Percentiles rank a stretch among this genome's conserved stretches.
phyloP scores from a whole-genome alignment of 2,113 vertebrate species.

The Muscicapa adusta region DNA sequence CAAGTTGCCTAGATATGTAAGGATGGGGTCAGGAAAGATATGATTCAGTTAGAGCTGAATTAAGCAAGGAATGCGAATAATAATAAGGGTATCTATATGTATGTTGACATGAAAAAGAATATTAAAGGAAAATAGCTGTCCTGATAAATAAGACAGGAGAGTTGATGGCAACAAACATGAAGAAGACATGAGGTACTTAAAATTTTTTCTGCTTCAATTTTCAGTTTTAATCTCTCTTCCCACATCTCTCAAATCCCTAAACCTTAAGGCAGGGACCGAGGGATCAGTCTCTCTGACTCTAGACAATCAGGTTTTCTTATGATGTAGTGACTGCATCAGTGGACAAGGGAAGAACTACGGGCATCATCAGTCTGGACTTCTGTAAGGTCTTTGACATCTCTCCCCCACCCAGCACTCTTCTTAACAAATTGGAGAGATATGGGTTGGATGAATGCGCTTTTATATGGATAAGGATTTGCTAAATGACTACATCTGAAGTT shows the following conservation, averaged over 20 bases:
- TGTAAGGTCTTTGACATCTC: background rate
- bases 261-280: background rate
- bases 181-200: background rate
- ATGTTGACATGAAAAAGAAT: background rate
- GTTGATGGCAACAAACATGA: background rate
- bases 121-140: background rate
- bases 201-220: background rate
- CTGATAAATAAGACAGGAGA: background rate
- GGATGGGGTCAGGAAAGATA: background rate
- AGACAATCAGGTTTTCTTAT: background rate
- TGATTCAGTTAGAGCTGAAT: background rate
- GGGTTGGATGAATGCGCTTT: background rate
- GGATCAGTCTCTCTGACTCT: background rate
- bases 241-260: background rate
- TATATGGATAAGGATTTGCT: background rate
- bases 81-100: background rate
- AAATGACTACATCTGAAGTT: accelerated
- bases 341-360: background rate
- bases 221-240: background rate
- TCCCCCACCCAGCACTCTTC: background rate
- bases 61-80: background rate
- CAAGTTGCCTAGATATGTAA: background rate
- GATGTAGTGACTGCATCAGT: background rate
- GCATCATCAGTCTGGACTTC: background rate
- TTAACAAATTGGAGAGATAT: background rate